Base-by-base conservation (phyloP, 2,888 invertebrate species). In the Drosophila anomalata region DNA sequence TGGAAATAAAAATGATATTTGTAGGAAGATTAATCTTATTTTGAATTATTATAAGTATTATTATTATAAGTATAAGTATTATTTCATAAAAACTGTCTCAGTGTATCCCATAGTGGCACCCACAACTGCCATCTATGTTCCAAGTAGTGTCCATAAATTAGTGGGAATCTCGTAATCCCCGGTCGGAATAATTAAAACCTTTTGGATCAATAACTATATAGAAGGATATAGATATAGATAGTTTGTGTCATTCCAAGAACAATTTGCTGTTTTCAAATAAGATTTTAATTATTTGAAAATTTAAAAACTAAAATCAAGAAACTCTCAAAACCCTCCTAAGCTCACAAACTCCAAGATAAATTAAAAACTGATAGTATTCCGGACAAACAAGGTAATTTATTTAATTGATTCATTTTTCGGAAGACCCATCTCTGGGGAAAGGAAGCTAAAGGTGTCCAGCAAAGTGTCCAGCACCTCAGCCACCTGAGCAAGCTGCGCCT, bases 141-240 rank as follows among this genome's bases (percentile, higher is more conserved):
- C 20, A 42, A 42, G 42, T 20, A 42, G 42, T 42, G 14, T 4
- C 31, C 50, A 50, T 20, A 50, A 50, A 33, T 50, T 20, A 50
- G 31, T n/a, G 2, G 3, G 33, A n/a, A 29, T 31, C 31, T 50
- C 50, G 50, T 50, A 31, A 50, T 33, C 50, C 11, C 42, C 42
- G 20, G 17, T 42, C 42, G 4, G 42, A 20, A 42, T 42, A 20
- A 17, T 20, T 42, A 11, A 42, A 42, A 20, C 9, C 1, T 42
- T 11, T 42, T 20, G 6, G 42, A 17, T 20, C 42, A 20, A 20
- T 17, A 42, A 1, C 14, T 42, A 41, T 8, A 41, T 41, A 41
- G 3, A 24, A 24, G 24, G 24, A 24, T 24, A 24, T 24, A 6
- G 6, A 29, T 6, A 29, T 24, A 24, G 22, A 24, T 24, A 4